A percentile compares a stretch with the other conserved stretches of the same genome.
These are phyloP conservation scores for Zaprionus inermis DNA, from an alignment of 1,140 invertebrate species.

Conservation along the genomic window DNA sequence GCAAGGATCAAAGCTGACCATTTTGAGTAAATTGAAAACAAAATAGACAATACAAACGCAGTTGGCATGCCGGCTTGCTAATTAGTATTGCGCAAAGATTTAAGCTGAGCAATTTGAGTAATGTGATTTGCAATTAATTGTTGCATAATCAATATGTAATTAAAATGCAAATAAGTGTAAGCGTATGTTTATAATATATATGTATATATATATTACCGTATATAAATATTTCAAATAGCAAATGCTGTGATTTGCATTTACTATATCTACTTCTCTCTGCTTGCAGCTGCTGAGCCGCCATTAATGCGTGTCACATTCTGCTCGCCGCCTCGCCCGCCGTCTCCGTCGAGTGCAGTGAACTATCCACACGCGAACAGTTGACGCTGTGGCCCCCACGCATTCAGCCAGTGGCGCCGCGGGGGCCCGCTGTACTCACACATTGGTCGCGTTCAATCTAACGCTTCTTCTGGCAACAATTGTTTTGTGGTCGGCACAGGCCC, in stretches of 20 bases:
- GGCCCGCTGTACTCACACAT: constrained; percentile 77
- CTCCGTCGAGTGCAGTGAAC: constrained; percentile 51
- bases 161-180: neutral
- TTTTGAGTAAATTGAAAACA: neutral
- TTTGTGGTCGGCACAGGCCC: constrained; percentile 73
- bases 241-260: neutral
- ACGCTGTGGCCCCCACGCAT: constrained; percentile 84
- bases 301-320: constrained; percentile 13
- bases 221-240: neutral
- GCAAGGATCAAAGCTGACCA: neutral
- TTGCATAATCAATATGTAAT: neutral
- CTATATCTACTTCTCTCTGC: neutral
- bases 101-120: neutral
- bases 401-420: constrained; percentile 83
- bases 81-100: neutral
- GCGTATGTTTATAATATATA: too few relatives aligned
- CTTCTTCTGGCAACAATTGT: constrained; percentile 63
- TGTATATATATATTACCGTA: neutral
- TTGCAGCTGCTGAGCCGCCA: constrained; percentile 4
- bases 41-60: neutral
- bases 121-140: neutral
- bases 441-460: constrained; percentile 59
- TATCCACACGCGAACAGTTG: constrained; percentile 70
- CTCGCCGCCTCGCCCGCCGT: neutral
- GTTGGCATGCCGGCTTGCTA: neutral